Evolutionary conservation across 2,888 invertebrate species (phyloP), one percentile per base, ranked within the genome.

Genomic region (Himalopsyche japonica): DNA sequence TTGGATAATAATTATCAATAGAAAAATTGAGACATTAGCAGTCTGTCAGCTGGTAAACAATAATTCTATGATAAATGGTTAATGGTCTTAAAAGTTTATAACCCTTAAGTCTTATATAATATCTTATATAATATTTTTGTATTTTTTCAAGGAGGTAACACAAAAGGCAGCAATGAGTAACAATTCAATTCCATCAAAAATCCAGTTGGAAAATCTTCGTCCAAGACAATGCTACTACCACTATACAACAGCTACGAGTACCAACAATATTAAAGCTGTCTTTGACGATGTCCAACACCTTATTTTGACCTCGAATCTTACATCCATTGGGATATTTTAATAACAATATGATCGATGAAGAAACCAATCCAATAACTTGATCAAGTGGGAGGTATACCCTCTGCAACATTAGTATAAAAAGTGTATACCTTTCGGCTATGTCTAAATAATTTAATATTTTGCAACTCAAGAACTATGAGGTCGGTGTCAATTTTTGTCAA

Each of bases 191-290:
- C 0, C 89, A 91, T 0, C 89, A 90, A 0, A 91, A 90, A 88
- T 90, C 91, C 0, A 87, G 0, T 84, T 89, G 0, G 91, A 90
- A 85, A 92, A 90, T 49, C 89, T 88, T 0, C 87, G 91, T 1
- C 89, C 92, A 0, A 89, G 95, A 4, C 93, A 94, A 87, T 94
- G 95, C 87, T 96, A 94, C 89, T 94, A 94, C 89, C 96, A 96
- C 89, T 95, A 93, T 89, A 96, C 96, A 0, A 93, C 94, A 0
- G 96, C 96, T 7, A 96, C 96, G 0, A 95, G 96, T 88, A 96
- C 96, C 0, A 93, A 94, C 88, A 96, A 96, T 89, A 94, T 96
- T 12, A 93, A 94, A 37, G 93, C 93, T 6, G 95, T 96, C 0
- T 96, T 96, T 89, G 91, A 94, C n/a, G 95, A 95, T 89, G 95